Percentiles rank a stretch among this genome's conserved stretches.
These are phyloP conservation scores for Eupithecia inturbata DNA, from an alignment of 2,888 invertebrate genomes.

Conservation along the genomic window DNA sequence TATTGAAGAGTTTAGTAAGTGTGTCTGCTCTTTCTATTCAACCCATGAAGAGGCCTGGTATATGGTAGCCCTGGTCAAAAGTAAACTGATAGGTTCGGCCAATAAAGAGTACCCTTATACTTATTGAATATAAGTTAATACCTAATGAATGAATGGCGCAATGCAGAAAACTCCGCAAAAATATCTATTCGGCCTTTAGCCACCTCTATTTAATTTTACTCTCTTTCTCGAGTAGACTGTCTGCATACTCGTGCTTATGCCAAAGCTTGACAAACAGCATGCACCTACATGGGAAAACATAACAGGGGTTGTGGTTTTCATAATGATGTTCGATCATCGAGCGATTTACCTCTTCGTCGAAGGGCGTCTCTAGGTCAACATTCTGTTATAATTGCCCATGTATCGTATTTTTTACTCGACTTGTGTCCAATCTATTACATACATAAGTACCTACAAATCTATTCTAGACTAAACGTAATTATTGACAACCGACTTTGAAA, in stretches of 20 bases:
- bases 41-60: too few relatives aligned
- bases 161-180: background rate
- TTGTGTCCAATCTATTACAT: background rate
- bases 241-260: too few relatives aligned
- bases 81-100: too few relatives aligned
- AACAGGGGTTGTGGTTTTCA: background rate
- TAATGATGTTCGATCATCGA: background rate
- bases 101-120: too few relatives aligned
- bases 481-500: background rate
- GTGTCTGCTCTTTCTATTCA: background rate
- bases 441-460: background rate
- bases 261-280: too few relatives aligned
- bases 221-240: too few relatives aligned
- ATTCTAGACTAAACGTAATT: background rate
- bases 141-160: background rate
- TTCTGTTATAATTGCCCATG: background rate
- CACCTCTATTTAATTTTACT: too few relatives aligned
- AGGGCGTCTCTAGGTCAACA: background rate
- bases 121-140: too few relatives aligned
- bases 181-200: background rate
- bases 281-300: background rate
- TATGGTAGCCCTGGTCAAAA: too few relatives aligned
- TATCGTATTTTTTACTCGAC: background rate
- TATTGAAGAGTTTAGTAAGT: slow-evolving; percentile 59
- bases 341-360: background rate